Evolutionary conservation across 2,888 invertebrate genomes (phyloP).

Genomic region (Bugulina stolonifera): DNA sequence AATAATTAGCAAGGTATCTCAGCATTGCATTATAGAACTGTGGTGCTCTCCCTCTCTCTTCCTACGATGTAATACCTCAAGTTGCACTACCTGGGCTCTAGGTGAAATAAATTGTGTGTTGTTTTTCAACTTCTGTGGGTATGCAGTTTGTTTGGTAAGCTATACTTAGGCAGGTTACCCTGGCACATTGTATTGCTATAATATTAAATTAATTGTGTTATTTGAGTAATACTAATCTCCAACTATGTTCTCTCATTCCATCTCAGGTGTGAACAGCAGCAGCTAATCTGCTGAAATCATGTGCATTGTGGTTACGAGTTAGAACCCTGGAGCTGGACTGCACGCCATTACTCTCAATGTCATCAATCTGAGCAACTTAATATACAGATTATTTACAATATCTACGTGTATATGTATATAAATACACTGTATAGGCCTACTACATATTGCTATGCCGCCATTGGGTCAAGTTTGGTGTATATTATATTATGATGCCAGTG

Average conservation of each 20-base stretch:
- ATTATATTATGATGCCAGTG: too few species aligned
- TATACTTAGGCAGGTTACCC: neutral
- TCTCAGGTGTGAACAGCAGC: conserved; percentile 2
- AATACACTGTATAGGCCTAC: too few species aligned
- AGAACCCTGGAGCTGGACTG: neutral
- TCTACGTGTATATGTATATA: too few species aligned
- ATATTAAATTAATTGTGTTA: neutral
- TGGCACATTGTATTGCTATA: neutral
- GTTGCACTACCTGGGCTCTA: too few species aligned
- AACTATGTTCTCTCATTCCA: conserved; percentile 20
- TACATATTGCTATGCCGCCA: too few species aligned
- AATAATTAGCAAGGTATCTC: too few species aligned
- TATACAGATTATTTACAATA: neutral
- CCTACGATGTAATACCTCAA: too few species aligned
- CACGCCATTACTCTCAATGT: neutral
- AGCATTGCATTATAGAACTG: too few species aligned
- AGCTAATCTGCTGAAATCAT: neutral
- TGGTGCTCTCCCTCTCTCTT: too few species aligned
- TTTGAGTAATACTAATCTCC: conserved; percentile 15
- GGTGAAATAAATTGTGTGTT: too few species aligned
- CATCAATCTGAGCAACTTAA: neutral
- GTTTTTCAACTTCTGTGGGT: too few species aligned
- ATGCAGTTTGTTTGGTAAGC: neutral
- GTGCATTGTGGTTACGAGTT: neutral
- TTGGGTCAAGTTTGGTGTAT: too few species aligned